phyloP scores from a whole-genome alignment of 37 sponge, comb jelly and placozoan genomes.

The Chondrosia reniformis region DNA sequence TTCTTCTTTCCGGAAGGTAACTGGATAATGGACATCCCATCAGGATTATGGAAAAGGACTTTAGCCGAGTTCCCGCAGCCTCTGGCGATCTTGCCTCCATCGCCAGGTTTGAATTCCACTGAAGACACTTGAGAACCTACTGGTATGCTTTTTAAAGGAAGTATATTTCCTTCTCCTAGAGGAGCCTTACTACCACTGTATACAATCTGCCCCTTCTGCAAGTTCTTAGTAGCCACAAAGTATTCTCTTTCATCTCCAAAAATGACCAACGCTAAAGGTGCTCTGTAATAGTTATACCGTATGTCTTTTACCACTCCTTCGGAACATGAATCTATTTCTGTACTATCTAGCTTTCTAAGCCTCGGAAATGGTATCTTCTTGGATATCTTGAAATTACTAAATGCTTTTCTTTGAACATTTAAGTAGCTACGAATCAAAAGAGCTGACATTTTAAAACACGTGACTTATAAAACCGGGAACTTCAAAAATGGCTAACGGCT shows the following conservation, averaged over 20 bases:
- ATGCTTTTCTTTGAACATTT: no score
- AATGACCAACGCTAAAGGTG: conserved; percentile 4
- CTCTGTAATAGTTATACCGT: neutral
- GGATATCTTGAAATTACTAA: conserved; percentile 8
- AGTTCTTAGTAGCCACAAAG: conserved; percentile 4
- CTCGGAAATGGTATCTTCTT: conserved; percentile 8
- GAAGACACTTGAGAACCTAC: conserved; percentile 12
- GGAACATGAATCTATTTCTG: neutral
- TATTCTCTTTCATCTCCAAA: conserved; percentile 9
- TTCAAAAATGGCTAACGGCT: neutral
- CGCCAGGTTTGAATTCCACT: neutral
- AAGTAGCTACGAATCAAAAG: neutral
- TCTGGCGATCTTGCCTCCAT: conserved; percentile 13
- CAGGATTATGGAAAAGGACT: neutral
- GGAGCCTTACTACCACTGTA: conserved; percentile 13
- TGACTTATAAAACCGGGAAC: neutral
- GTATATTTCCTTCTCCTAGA: conserved; percentile 8
- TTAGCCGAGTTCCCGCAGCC: conserved; percentile 12
- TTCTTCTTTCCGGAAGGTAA: conserved; percentile 11
- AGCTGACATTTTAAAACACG: neutral
- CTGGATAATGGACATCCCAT: neutral
- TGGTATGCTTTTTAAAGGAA: neutral
- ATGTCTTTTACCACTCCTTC: conserved; percentile 1
- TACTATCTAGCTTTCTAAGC: neutral
- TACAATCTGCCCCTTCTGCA: neutral